Conservation (phyloP, 2,113 vertebrate genomes). For the Salminus brasiliensis region DNA sequence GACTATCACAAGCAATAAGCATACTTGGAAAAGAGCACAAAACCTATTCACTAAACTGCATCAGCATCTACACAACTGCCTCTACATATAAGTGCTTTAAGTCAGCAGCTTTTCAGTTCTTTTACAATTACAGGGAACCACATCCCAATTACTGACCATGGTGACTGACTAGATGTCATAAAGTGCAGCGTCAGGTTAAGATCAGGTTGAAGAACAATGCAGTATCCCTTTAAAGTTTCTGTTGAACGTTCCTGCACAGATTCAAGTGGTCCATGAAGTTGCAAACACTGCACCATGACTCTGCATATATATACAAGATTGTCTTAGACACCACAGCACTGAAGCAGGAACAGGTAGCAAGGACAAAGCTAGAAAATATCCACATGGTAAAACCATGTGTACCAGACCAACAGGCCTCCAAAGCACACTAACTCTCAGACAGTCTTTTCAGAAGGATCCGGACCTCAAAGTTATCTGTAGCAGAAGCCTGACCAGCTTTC, state of each 20-base stretch:
- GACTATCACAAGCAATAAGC: not conserved
- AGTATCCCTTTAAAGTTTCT: not conserved
- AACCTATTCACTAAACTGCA: not conserved
- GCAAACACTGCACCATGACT: slow-evolving; percentile 5
- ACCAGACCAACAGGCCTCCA: slow-evolving; percentile 14
- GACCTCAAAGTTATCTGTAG: not conserved
- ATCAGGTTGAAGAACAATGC: not conserved
- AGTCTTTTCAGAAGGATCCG: not conserved
- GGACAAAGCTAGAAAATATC: not conserved
- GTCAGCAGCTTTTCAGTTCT: no score
- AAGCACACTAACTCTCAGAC: not conserved
- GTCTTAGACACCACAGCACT: not conserved
- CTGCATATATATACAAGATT: not conserved
- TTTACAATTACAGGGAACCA: no score
- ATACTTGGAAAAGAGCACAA: not conserved
- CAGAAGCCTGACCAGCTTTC: slow-evolving; percentile 2
- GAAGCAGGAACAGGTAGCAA: not conserved
- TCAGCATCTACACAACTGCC: not conserved
- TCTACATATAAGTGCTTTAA: no score
- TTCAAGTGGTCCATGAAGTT: not conserved
- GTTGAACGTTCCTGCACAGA: not conserved
- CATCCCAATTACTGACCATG: not conserved
- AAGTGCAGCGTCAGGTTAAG: no score
- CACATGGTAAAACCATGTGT: slow-evolving; percentile 6
- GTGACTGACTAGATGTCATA: not conserved